These are phyloP conservation scores for Halyomorpha halys DNA, from an alignment of 1,140 invertebrate genomes.

Conservation along the genomic window DNA sequence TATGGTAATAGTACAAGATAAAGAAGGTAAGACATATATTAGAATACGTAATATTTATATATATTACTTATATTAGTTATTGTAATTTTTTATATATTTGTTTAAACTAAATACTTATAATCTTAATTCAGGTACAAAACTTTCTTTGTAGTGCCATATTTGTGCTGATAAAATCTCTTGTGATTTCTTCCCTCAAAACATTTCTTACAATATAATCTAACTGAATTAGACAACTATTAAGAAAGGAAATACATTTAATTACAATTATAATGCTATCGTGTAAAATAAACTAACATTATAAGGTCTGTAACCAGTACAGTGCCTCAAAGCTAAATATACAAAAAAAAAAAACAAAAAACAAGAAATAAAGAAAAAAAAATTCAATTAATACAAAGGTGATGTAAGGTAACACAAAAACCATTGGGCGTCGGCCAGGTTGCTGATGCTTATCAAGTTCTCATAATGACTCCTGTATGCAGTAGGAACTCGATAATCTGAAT, in stretches of 20 bases:
- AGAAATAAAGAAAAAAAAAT: background rate
- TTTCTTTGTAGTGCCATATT: background rate
- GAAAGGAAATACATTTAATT: too few species aligned
- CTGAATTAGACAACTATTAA: too few species aligned
- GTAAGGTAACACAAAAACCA: slow-evolving; percentile 6
- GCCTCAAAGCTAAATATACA: background rate
- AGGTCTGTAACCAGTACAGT: slow-evolving; percentile 8
- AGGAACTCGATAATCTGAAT: too few species aligned
- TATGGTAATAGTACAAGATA: too few species aligned
- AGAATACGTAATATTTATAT: too few species aligned
- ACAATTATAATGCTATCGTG: slow-evolving; percentile 5
- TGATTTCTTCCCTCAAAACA: slow-evolving; percentile 14
- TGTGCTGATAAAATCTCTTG: background rate
- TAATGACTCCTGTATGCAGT: too few species aligned
- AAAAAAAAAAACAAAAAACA: slow-evolving; percentile 1
- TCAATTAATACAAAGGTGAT: slow-evolving; percentile 3
- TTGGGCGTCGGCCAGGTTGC: background rate
- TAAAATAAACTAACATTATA: slow-evolving; percentile 15
- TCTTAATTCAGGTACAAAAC: too few species aligned
- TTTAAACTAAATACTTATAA: too few species aligned
- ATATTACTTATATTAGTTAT: too few species aligned
- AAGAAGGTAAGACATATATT: too few species aligned
- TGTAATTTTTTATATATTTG: too few species aligned
- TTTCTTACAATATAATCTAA: background rate
- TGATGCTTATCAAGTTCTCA: background rate